Evolutionary conservation across 2,797 vertebrate genomes (phyloP), one percentile per base, ranked within the genome.

Genomic region (Danio jaintianensis): DNA sequence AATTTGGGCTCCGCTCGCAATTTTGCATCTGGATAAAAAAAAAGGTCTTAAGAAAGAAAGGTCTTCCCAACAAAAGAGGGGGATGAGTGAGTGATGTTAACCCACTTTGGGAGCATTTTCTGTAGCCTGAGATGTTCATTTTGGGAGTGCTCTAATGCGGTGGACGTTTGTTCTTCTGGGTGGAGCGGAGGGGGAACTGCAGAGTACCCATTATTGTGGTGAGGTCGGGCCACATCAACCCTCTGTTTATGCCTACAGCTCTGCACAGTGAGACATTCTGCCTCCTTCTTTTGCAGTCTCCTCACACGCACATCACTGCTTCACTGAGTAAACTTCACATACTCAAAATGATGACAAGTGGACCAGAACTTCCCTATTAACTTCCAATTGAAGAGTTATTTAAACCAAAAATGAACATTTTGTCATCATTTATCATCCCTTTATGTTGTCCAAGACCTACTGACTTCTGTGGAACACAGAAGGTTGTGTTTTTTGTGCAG

Each of bases 151-250:
- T 83, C 76, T 87, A 88, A 91, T 58, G 71, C 29, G 7, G 81
- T 85, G 87, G 84, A 58, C 5, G 0, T 58, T 73, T 47, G 18
- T 59, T 86, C 78, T 66, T 40, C 45, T 80, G 76, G 75, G 67
- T 47, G 77, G 77, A 58, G 53, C 47, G 36, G 36, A 58, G 70
- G 68, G 76, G 79, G 66, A 22, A 45, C 81, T 85, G 82, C 80
- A 79, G 84, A 83, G 82, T 83, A 87, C n/a, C 72, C 86, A 83
- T 90, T 89, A 86, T 90, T 91, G 89, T 89, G 89, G 89, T 68
- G 22, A 79, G 62, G 82, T 59, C 77, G 73, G 87, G 88, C 89
- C 85, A 86, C 90, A 89, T 87, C 85, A 91, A 86, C 89, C 84
- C 75, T 78, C 79, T 86, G 85, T 90, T 90, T 87, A 88, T 85